Evolutionary conservation across 2,797 vertebrate genomes (phyloP), one percentile per base, ranked within the genome.

Genomic region (Microctenopoma lineatum): DNA sequence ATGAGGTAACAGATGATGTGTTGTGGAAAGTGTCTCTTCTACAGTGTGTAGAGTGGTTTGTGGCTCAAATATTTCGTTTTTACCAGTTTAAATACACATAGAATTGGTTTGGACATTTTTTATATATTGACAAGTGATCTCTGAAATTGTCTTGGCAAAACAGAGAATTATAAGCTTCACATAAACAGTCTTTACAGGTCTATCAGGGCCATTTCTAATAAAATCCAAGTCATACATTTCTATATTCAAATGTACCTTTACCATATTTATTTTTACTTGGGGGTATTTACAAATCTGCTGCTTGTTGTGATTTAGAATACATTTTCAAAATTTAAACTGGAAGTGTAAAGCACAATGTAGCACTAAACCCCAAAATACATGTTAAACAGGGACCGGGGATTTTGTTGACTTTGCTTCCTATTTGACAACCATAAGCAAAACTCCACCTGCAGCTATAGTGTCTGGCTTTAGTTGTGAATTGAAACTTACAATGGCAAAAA

Each of bases 1-100:
- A 46, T 76, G 68, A 85, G 71, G 79, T 85, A 84, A 90, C 41
- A 74, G 39, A 55, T 51, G 50, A 73, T 50, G 48, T 69, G 52
- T 27, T 63, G 36, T 12, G 47, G n/a, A 11, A 62, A 21, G 50
- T 44, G 16, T 32, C 52, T 26, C 27, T 16, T 45, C 45, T 42
- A 51, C 25, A 39, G 15, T 32, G 36, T 47, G 21, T 29, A 15
- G 21, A 21, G 5, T 1, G 29, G 29, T 32, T 32, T 7, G 29
- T 6, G 29, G 29, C 29, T 6, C 6, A 32, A 32, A 32, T 32
- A 32, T 32, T 6, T 6, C 5, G 5, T 5, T 32, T 32, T 32
- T 32, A 32, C 29, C 7, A 7, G 29, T 32, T 32, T 32, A 32
- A 32, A 32, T 32, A 32, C 29, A 32, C 7, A 7, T 32, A 32